Base-by-base conservation (phyloP, 2,797 vertebrate genomes). In the Pipistrellus kuhlii region DNA sequence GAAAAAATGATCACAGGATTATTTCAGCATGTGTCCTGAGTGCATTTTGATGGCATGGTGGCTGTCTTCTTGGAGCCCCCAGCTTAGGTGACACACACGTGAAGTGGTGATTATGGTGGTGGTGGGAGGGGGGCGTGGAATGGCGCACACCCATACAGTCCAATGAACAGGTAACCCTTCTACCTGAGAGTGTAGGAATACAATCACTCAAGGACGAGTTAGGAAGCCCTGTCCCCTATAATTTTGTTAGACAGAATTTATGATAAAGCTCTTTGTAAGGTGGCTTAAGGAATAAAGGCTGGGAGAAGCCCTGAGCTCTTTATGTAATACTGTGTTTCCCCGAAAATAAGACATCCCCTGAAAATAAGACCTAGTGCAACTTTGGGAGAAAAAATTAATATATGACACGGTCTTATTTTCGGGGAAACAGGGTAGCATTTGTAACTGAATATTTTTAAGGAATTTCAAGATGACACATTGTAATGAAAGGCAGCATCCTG, bases 161-260 rank as follows among this genome's bases (percentile, higher is more conserved):
- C 53, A 27, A 81, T n/a, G 30, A 85, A 82, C 27, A 32, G 57
- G 18, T 90, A 72, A 23, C 30, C 35, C 84, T 95, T 30, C 7
- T 6, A 59, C 1, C 38, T 15, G 17, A 51, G 23, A 55, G 57
- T 12, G 5, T 21, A 72, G 57, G 64, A 64, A 55, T 78, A 25
- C 4, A 85, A 23, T 91, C 32, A n/a, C 41, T 69, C 44, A 87
- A 75, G 64, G 88, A 83, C 64, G 85, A 72, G 53, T 75, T 73
- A 94, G 82, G 78, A 44, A 4, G 69, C 41, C 59, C 46, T 94
- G 66, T 15, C 82, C 23, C 38, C 20, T 72, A 64, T 92, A 94
- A 88, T 95, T 64, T 27, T 85, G 17, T 93, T 91, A 94, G 21
- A 77, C 5, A 81, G 53, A 84, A 82, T 94, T 96, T 85, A n/a